These are phyloP conservation scores for Poeciliopsis presidionis DNA, from an alignment of 2,797 vertebrate species.

Conservation along the genomic window DNA sequence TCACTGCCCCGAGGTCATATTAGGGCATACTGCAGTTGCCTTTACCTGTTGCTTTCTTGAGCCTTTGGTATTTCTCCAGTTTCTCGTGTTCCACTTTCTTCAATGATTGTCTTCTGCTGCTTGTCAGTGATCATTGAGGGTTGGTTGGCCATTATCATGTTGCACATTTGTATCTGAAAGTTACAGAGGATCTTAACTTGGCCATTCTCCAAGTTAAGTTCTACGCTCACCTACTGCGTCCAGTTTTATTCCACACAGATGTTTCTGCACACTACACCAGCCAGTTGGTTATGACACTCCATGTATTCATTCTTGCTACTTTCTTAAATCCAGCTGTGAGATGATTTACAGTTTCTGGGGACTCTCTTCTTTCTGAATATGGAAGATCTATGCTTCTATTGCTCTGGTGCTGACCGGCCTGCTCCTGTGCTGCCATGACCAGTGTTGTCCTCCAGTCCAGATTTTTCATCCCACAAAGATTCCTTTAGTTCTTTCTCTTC, in stretches of 20 bases:
- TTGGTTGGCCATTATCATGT: background rate
- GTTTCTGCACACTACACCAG: too few species aligned
- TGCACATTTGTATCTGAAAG: background rate
- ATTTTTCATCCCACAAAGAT: background rate
- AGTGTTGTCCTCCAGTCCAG: too few species aligned
- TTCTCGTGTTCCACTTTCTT: background rate
- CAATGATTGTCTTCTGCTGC: background rate
- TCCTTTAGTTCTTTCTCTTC: background rate
- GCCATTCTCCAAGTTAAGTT: background rate
- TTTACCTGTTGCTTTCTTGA: background rate
- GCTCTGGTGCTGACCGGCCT: too few species aligned
- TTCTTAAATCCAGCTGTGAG: too few species aligned
- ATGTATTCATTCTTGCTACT: too few species aligned
- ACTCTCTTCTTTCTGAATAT: too few species aligned
- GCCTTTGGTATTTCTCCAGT: background rate
- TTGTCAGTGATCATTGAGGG: background rate
- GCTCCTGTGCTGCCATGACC: too few species aligned
- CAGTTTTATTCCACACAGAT: too few species aligned
- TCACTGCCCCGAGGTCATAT: background rate
- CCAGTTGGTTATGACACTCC: too few species aligned
- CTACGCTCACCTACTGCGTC: background rate
- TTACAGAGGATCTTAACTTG: background rate
- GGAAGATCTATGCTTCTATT: too few species aligned
- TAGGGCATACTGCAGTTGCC: background rate
- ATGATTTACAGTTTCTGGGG: too few species aligned